Evolutionary conservation across 2,797 vertebrate genomes (phyloP).

Genomic region (Tangara arthus): DNA sequence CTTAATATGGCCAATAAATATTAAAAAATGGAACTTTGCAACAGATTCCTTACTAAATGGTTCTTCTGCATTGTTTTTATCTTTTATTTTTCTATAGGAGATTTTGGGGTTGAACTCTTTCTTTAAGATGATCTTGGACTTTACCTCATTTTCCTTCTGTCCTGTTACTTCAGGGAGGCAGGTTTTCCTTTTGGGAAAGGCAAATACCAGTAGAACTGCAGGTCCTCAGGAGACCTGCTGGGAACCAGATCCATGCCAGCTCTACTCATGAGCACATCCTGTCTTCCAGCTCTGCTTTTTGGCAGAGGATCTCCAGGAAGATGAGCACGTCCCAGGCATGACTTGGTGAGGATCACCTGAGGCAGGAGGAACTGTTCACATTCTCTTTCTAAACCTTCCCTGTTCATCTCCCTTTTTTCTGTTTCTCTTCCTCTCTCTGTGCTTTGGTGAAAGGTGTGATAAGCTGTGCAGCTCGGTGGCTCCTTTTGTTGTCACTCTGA

Average conservation of each 20-base stretch:
- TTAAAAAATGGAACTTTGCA: not conserved
- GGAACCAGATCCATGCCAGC: not conserved
- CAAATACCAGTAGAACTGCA: not conserved
- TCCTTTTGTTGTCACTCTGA: not conserved
- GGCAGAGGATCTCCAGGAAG: not conserved
- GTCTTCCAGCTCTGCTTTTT: rapidly evolving
- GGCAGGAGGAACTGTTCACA: not conserved
- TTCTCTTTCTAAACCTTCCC: not conserved
- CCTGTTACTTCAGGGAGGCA: not conserved
- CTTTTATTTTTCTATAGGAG: not conserved
- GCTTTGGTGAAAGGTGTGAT: not conserved
- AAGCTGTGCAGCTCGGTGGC: not conserved
- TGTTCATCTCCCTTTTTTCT: not conserved
- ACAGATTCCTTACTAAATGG: not conserved
- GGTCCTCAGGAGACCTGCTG: not conserved
- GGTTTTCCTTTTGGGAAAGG: not conserved
- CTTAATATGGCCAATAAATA: not conserved
- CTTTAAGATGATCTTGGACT: not conserved
- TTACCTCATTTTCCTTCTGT: not conserved
- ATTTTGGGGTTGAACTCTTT: not conserved
- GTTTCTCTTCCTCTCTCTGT: not conserved
- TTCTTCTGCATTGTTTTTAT: not conserved
- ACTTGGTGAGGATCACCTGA: not conserved
- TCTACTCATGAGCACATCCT: not conserved
- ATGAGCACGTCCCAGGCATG: rapidly evolving